Evolutionary conservation across 1,140 invertebrate species (phyloP).

Genomic region (Calliphora vicina): DNA sequence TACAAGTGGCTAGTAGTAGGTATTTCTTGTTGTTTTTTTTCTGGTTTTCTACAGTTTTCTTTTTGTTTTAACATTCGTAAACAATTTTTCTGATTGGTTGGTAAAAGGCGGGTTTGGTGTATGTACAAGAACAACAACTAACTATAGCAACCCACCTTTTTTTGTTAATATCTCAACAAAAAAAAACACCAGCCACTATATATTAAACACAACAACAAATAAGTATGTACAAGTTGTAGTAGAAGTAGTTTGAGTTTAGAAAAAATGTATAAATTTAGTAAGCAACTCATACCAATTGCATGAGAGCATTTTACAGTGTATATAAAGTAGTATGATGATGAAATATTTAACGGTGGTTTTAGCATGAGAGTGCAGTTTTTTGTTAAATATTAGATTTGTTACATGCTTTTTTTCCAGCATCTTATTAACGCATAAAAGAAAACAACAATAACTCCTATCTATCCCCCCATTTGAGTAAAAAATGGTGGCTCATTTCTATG

Average conservation of each 20-base stretch:
- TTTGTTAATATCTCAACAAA: neutral
- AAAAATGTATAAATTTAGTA: neutral
- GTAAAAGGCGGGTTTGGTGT: conserved; percentile 35
- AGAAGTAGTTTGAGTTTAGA: neutral
- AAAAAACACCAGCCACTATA: no score
- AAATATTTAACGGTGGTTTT: neutral
- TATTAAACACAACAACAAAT: neutral
- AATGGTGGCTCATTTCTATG: no score
- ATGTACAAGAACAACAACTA: neutral
- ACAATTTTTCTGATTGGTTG: conserved; percentile 62
- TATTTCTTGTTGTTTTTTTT: neutral
- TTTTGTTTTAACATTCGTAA: conserved; percentile 59
- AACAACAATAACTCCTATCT: neutral
- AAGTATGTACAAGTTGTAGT: neutral
- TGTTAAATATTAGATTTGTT: neutral
- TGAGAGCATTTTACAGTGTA: neutral
- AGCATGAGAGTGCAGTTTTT: neutral
- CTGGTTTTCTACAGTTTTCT: conserved; percentile 26
- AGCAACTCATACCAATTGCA: neutral
- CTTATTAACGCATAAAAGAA: neutral
- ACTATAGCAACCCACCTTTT: conserved; percentile 6
- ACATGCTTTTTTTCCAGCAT: neutral
- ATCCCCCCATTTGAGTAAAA: neutral
- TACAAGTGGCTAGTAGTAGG: neutral
- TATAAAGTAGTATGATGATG: neutral